Base-by-base conservation (phyloP, 2,797 vertebrate species). In the Pseudopleuronectes americanus region DNA sequence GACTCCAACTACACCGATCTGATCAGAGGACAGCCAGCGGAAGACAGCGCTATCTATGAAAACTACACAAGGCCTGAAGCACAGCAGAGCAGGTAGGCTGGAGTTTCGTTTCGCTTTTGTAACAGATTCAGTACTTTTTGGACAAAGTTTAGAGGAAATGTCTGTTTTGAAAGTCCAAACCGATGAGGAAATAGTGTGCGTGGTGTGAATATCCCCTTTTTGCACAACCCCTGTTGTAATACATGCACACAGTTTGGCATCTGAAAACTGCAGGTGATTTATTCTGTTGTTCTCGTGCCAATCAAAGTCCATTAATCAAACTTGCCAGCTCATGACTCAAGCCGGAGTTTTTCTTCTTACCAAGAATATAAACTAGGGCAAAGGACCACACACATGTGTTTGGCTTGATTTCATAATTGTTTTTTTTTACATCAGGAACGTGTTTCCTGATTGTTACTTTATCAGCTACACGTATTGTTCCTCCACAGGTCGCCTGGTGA, bases 31-130 rank as follows among this genome's bases (percentile, higher is more conserved):
- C 60, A 64, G 8, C 6, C 77, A 7, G 6, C 4, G 6, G 48
- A 0, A 21, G 86, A 83, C 13, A 49, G 16, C 2, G 85, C 93
- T 10, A 89, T 94, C 49, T 94, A 94, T 69, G 93, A 93, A 83
- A 94, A 94, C 24, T 2, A 24, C 66, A 38, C 22, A 16, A 45
- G 19, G 4, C 8, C 1, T 1, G 1, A 7, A 21, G 17, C 0
- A 4, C 14, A 49, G 2, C 55, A 55, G 8, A 52, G 23, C 28
- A 80, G 84, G 91, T 93, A 71, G 75, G 81, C 0, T 24, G 6
- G 0, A 22, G n/a, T 17, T 43, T 4, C 8, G 17, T 6, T 24
- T 6, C 13, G 8, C 22, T 38, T 19, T 17, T 4, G 53, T 21
- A 19, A 16, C 16, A 23, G 5, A 24, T 52, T 43, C 55, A 33